Base-by-base conservation (phyloP, 1,140 invertebrate genomes). In the Pachypsylla venusta region DNA sequence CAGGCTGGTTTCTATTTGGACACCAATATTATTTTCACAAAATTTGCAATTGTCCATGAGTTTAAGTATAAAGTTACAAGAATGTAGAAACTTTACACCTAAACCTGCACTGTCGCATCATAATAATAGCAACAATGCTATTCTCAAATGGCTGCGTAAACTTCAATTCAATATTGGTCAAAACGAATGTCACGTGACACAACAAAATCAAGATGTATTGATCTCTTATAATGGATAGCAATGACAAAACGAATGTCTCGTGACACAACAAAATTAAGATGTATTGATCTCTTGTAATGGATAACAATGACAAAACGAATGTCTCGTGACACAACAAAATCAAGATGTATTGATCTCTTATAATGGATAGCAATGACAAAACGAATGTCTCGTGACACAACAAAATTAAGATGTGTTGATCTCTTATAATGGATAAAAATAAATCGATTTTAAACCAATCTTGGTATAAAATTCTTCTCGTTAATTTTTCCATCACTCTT, bases 1-100 rank as follows among this genome's bases (percentile, higher is more conserved):
- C 64, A 88, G 91, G 74, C 73, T 94, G 61, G 71, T 93, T 64
- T 87, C 88, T 12, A 73, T 91, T 20, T 92, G 87, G 89, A 91
- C 85, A 60, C 90, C 93, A 0, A 89, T 98, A 26, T 75, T 98
- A 2, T 88, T 86, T 69, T 89, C 91, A 14, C 87, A 93, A 67
- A 80, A 91, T 56, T 72, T 75, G 19, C 70, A 96, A 85, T 77
- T 97, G 63, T 92, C 94, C 2, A 86, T 84, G 0, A 89, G 97
- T 70, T 73, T 98, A 55, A 81, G 89, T 66, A 81, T 93, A 56
- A 80, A 94, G n/a, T 72, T 98, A 48, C 89, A 94, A 69, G 83
- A 83, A 57, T 93, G 90, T 63, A 77, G 89, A 53, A 89, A 92
- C 70, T 85, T 81, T 68, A 75, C 78, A 24, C 85, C 82, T 59